These are phyloP conservation scores for Apteryx mantelli DNA, from an alignment of 2,113 vertebrate species.

Conservation along the genomic window DNA sequence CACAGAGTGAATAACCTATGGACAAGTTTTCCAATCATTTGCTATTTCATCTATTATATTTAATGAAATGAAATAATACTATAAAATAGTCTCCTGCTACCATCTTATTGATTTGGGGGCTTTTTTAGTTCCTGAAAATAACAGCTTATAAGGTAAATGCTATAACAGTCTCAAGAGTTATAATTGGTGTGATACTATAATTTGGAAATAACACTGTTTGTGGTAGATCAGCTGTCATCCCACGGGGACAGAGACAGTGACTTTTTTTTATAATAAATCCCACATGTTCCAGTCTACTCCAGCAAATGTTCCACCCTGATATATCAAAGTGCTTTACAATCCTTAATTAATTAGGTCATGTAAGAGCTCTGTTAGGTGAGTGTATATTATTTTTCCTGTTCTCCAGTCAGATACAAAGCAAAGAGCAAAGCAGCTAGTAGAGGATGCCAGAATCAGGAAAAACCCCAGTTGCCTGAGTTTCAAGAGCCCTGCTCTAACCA, in stretches of 20 bases:
- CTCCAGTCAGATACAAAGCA: background rate
- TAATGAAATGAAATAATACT: background rate
- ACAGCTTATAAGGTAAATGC: slow-evolving; percentile 30
- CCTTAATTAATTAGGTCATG: slow-evolving; percentile 35
- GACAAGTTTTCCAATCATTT: background rate
- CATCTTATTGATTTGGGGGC: background rate
- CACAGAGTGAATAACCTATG: background rate
- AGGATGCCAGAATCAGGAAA: background rate
- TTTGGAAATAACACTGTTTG: slow-evolving; percentile 39
- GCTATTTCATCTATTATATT: background rate
- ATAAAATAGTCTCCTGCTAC: background rate
- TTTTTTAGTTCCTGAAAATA: slow-evolving; percentile 34
- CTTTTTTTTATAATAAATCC: slow-evolving; percentile 48
- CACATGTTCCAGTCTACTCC: slow-evolving; percentile 12
- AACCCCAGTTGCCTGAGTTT: background rate
- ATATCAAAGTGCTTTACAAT: slow-evolving; percentile 6
- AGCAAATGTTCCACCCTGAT: slow-evolving; percentile 6
- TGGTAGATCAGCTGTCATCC: slow-evolving; percentile 54
- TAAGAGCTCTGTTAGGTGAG: background rate
- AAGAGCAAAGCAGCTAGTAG: background rate
- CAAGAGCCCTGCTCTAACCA: background rate
- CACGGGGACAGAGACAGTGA: slow-evolving; percentile 50
- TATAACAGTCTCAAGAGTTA: background rate
- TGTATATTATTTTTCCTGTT: background rate
- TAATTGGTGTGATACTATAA: slow-evolving; percentile 35